Percentiles rank a stretch among this genome's conserved stretches.
phyloP scores from a whole-genome alignment of 2,797 vertebrate species.

The Synaphobranchus kaupii region DNA sequence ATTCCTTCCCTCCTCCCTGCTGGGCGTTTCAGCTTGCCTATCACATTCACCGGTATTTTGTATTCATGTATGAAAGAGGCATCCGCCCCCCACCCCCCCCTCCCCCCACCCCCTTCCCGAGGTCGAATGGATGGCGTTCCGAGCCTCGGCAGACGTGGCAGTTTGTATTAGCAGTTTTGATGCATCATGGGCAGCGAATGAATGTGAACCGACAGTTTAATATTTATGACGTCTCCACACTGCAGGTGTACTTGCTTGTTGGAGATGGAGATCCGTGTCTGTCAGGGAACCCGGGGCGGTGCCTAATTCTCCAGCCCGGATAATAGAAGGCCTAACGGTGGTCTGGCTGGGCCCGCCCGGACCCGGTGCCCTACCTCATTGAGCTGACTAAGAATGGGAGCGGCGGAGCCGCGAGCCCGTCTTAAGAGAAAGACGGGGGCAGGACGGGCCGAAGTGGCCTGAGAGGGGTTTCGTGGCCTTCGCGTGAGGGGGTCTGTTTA shows the following conservation, averaged over 20 bases:
- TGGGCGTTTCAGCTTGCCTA: not conserved
- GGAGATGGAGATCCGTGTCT: conserved; percentile 48
- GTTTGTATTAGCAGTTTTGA: conserved; percentile 30
- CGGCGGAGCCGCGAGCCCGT: not conserved
- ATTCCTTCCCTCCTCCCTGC: not conserved
- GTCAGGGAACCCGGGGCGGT: not conserved
- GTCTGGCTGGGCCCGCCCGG: no score
- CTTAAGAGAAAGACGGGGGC: conserved; percentile 28
- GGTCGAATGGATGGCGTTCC: not conserved
- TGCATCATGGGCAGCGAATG: conserved; percentile 22
- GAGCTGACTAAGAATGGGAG: not conserved
- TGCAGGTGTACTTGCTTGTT: conserved; percentile 44
- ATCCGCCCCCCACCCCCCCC: not conserved
- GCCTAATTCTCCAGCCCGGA: not conserved
- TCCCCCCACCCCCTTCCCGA: not conserved
- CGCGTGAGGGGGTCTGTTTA: conserved; percentile 55
- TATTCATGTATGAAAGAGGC: conserved; percentile 12
- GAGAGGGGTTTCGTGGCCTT: conserved; percentile 42
- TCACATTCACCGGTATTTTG: not conserved
- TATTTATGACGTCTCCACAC: conserved; percentile 19
- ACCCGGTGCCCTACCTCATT: not conserved
- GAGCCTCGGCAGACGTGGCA: conserved; percentile 6
- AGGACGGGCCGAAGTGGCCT: conserved; percentile 18
- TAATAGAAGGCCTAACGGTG: not conserved
- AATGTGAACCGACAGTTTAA: conserved; percentile 32